These are phyloP conservation scores for Amphipyra tragopoginis DNA, from an alignment of 2,888 invertebrate genomes.

Conservation along the genomic window DNA sequence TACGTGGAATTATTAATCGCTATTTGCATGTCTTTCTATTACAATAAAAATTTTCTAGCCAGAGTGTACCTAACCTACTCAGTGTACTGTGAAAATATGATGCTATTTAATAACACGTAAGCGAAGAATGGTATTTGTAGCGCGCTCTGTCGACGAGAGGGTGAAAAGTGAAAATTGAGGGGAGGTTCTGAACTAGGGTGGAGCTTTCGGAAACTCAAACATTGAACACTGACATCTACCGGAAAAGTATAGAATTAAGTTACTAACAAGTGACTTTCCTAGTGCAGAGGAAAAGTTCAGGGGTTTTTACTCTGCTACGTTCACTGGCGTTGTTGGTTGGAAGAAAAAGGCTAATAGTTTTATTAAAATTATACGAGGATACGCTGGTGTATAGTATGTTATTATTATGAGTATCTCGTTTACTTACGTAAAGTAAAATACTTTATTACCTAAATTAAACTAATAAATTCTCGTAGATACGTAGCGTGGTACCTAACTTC, in stretches of 20 bases:
- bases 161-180: slow-evolving; percentile 65
- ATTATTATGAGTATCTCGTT: no score
- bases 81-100: neutral
- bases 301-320: slow-evolving; percentile 13
- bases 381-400: no score
- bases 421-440: no score
- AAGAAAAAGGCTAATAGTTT: neutral
- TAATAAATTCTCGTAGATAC: no score
- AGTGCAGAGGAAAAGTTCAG: slow-evolving; percentile 43
- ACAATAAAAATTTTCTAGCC: slow-evolving; percentile 41
- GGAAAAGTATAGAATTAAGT: slow-evolving; percentile 76
- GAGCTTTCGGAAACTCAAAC: slow-evolving; percentile 53
- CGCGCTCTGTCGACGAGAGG: slow-evolving; percentile 78
- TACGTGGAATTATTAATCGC: slow-evolving; percentile 48
- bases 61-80: neutral
- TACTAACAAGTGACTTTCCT: slow-evolving; percentile 48
- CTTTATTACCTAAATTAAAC: no score
- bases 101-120: neutral
- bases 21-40: slow-evolving; percentile 27
- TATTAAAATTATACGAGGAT: no score
- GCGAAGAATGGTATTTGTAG: slow-evolving; percentile 57
- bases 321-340: slow-evolving; percentile 15
- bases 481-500: no score
- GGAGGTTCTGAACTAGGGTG: slow-evolving; percentile 59
- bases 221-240: slow-evolving; percentile 80